Evolutionary conservation across 2,113 vertebrate genomes (phyloP), one percentile per base, ranked within the genome.

Genomic region (Kryptolebias marmoratus): DNA sequence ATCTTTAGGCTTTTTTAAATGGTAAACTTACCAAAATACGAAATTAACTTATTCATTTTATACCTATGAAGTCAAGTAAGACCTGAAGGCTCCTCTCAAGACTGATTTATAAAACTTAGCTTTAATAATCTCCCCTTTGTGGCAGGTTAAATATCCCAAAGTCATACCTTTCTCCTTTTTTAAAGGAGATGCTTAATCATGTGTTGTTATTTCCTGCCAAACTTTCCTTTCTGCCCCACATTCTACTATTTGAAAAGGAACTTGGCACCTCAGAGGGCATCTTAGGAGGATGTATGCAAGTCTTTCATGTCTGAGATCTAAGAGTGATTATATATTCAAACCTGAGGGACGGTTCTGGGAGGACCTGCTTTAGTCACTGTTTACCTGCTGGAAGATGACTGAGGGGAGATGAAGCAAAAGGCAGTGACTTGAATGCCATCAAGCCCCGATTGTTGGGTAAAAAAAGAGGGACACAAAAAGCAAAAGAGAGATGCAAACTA

Each of bases 251-350:
- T 81, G 68, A 90, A 82, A 75, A 56, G 52, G 64, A 89, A 81
- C 69, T 79, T 90, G 75, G 80, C 78, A 87, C 81, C 79, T 90
- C 79, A 68, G 88, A 91, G 81, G 89, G 78, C 84, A 86, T 88
- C 87, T 89, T 57, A 76, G 49, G 75, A 84, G 88, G 80, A 88
- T 87, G 75, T 77, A 83, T 60, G 50, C 45, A 76, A 84, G 83
- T 84, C 90, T 94, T 93, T 93, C 87, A 91, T 93, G 89, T 92
- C 75, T 87, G 68, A 92, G 90, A 93, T 92, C 89, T 92, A 80
- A 93, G 87, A 85, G 69, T 88, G 86, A 90, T 90, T 83, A 90
- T 64, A 77, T 77, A 91, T 90, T 91, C 82, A 84, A 69, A 93
- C 90, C 90, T 81, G 61, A 80, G 88, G 89, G 88, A 90, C 75